Evolutionary conservation across 2,113 vertebrate species (phyloP).

Genomic region (Plotosus lineatus): DNA sequence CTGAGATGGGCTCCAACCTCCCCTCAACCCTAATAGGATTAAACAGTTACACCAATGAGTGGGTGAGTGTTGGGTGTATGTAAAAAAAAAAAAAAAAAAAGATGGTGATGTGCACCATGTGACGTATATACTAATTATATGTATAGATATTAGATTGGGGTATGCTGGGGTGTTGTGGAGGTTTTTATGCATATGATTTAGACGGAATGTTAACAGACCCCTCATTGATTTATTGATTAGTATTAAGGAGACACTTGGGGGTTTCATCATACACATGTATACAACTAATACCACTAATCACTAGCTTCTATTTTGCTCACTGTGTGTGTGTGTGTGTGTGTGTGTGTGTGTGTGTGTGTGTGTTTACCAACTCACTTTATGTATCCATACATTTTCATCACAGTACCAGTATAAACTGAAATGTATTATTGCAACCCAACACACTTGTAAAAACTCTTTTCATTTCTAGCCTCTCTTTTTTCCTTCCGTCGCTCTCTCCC

Average conservation of each 20-base stretch:
- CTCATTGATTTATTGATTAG: conserved; percentile 33
- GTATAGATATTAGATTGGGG: background rate
- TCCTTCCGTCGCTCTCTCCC: conserved; percentile 26
- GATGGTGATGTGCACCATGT: background rate
- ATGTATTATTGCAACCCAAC: background rate
- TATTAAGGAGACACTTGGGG: background rate
- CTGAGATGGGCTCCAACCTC: too few relatives aligned
- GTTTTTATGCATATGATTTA: background rate
- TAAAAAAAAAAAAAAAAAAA: background rate
- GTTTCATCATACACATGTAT: conserved; percentile 1
- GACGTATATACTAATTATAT: conserved; percentile 16
- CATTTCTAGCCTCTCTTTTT: conserved; percentile 16
- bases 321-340: background rate
- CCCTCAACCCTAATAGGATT: too few relatives aligned
- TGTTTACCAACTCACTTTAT: background rate
- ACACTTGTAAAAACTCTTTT: conserved; percentile 11
- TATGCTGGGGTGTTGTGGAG: too few relatives aligned
- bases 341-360: background rate
- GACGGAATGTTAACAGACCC: background rate
- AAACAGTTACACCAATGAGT: too few relatives aligned
- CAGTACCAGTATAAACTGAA: background rate
- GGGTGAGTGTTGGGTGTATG: background rate
- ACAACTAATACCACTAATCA: background rate
- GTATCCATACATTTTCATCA: background rate
- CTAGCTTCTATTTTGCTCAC: background rate